These are phyloP conservation scores for Drosophila sucinea DNA, from an alignment of 1,140 invertebrate species.

Conservation along the genomic window DNA sequence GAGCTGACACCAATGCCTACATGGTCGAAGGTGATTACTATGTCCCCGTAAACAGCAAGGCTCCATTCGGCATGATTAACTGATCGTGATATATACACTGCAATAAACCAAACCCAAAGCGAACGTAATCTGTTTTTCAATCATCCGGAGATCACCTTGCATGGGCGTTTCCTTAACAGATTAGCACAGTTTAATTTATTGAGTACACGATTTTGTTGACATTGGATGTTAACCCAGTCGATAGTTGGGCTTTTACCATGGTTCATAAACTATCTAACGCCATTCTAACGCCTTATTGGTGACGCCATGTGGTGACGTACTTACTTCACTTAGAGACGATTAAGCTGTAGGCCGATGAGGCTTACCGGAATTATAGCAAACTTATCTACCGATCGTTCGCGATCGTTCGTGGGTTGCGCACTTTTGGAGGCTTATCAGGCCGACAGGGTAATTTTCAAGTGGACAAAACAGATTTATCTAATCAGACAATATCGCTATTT, in stretches of 20 bases:
- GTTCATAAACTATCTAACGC: too few species aligned
- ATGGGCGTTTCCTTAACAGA: not conserved
- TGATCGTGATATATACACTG: constrained; percentile 39
- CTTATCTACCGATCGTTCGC: too few species aligned
- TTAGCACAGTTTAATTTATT: not conserved
- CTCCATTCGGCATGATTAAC: constrained; percentile 77
- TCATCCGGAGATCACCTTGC: not conserved
- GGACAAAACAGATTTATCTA: not conserved
- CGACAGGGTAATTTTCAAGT: not conserved
- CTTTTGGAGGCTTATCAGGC: too few species aligned
- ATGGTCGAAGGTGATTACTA: constrained; percentile 74
- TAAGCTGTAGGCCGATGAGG: too few species aligned
- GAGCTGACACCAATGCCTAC: constrained; percentile 78
- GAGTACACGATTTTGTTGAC: not conserved
- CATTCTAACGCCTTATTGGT: too few species aligned
- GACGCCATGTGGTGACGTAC: too few species aligned
- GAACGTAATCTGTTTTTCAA: not conserved
- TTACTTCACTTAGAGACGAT: too few species aligned
- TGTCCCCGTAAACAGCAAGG: constrained; percentile 66
- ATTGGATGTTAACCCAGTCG: not conserved
- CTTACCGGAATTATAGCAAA: too few species aligned
- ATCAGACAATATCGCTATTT: constrained; percentile 24
- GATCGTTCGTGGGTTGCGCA: too few species aligned
- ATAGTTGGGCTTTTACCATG: too few species aligned
- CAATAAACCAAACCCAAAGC: not conserved